These are phyloP conservation scores for Coremacera marginata DNA, from an alignment of 2,888 invertebrate species.

Conservation along the genomic window DNA sequence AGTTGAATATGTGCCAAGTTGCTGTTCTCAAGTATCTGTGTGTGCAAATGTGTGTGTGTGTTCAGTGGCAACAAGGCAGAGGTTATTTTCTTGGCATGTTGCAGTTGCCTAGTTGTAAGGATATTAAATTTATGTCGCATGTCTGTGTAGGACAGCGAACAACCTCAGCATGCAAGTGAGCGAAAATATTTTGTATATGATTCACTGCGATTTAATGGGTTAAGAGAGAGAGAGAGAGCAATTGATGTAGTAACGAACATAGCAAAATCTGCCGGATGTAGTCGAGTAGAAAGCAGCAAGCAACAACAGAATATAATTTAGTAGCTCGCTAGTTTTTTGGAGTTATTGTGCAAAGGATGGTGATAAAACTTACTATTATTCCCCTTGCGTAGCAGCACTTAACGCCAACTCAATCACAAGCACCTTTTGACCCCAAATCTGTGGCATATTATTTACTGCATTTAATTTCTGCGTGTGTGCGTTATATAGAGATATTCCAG, in stretches of 20 bases:
- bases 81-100: not conserved
- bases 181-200: constrained; percentile 30
- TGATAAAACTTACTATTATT: not conserved
- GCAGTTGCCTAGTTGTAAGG: constrained; percentile 16
- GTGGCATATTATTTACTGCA: constrained; percentile 12
- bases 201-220: constrained; percentile 46
- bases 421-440: not conserved
- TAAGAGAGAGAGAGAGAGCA: constrained; percentile 47
- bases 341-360: not conserved
- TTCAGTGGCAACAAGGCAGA: not conserved
- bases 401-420: not conserved
- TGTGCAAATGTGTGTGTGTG: not conserved
- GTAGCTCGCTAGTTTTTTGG: not conserved
- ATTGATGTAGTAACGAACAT: constrained; percentile 29
- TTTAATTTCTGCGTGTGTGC: not conserved
- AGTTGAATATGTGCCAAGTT: constrained; percentile 65
- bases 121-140: constrained; percentile 60
- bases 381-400: not conserved
- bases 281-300: not conserved
- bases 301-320: not conserved
- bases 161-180: constrained; percentile 41
- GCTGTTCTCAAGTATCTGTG: constrained; percentile 49
- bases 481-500: not conserved
- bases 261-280: not conserved
- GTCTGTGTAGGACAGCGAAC: constrained; percentile 64